Evolutionary conservation across 2,888 invertebrate species (phyloP).

Genomic region (Lasiommata megera): DNA sequence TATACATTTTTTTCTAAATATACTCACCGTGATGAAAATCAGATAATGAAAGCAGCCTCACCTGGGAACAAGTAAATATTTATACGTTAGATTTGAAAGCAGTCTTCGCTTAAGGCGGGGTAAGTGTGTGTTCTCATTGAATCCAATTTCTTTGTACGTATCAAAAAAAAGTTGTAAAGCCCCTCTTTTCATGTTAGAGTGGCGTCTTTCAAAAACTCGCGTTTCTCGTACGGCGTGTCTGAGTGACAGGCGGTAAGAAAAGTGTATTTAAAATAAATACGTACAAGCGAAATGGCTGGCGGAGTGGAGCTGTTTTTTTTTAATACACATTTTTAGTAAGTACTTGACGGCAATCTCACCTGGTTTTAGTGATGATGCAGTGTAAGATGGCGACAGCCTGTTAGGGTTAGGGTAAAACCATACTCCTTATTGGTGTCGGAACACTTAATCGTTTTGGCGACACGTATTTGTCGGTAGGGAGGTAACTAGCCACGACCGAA

Average conservation of each 20-base stretch:
- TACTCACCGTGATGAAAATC: constrained; percentile 41
- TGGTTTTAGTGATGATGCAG: too few relatives aligned
- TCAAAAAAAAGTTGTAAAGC: constrained; percentile 52
- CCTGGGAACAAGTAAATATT: constrained; percentile 45
- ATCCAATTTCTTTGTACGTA: constrained; percentile 42
- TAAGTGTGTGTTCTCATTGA: constrained; percentile 43
- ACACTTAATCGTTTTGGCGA: too few relatives aligned
- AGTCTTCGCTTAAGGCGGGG: constrained; percentile 35
- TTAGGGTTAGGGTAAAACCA: too few relatives aligned
- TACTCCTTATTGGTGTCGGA: too few relatives aligned
- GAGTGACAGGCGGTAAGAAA: constrained; percentile 26
- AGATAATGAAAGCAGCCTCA: constrained; percentile 37
- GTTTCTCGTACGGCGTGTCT: constrained; percentile 22
- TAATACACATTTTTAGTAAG: too few relatives aligned
- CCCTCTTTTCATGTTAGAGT: constrained; percentile 50
- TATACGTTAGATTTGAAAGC: constrained; percentile 40
- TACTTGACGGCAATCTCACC: too few relatives aligned
- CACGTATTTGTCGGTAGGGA: too few relatives aligned
- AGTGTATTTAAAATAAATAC: constrained; percentile 20
- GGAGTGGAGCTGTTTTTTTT: not conserved
- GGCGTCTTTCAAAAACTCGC: constrained; percentile 48
- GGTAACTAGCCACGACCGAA: too few relatives aligned
- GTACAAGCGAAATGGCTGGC: constrained; percentile 1
- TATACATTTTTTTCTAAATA: constrained; percentile 20
- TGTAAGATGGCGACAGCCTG: too few relatives aligned